A percentile compares a stretch with the other conserved stretches of the same genome.
Conservation (phyloP, 2,797 vertebrate species). For the Tamandua tetradactyla region DNA sequence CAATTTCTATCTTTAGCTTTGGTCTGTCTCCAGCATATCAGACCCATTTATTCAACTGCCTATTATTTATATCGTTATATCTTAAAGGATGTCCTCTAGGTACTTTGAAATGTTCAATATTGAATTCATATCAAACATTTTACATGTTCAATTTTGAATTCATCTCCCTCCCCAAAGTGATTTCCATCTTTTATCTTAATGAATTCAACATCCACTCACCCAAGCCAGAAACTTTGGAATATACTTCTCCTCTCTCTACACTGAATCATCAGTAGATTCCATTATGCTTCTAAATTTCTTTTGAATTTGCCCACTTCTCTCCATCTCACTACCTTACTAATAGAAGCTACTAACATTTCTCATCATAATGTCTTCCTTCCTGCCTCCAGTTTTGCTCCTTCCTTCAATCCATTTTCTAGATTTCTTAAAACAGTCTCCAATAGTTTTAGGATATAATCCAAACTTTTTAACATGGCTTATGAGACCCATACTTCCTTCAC, state of each 20-base stretch:
- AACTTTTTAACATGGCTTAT: neutral
- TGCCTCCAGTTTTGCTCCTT: neutral
- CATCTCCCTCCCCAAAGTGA: neutral
- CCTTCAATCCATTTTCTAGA: conserved; percentile 1
- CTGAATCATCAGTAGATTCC: neutral
- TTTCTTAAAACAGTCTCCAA: neutral
- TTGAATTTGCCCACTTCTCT: neutral
- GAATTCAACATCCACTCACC: neutral
- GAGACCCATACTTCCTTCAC: neutral
- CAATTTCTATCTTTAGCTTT: neutral
- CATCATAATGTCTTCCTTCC: neutral
- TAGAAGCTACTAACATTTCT: neutral
- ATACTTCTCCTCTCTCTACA: neutral
- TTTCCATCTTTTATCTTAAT: neutral
- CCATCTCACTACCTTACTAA: neutral
- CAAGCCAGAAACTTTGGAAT: neutral
- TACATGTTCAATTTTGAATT: neutral
- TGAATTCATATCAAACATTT: neutral
- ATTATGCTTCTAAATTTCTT: conserved; percentile 5
- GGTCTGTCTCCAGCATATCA: neutral
- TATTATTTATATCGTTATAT: neutral
- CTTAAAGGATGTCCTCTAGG: neutral
- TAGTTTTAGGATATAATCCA: neutral
- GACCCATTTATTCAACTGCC: neutral
- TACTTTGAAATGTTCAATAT: neutral